Percentiles rank a stretch among this genome's conserved stretches.
Evolutionary conservation across 2,888 invertebrate genomes (phyloP).

Genomic region (Chloroclystis v-ata): DNA sequence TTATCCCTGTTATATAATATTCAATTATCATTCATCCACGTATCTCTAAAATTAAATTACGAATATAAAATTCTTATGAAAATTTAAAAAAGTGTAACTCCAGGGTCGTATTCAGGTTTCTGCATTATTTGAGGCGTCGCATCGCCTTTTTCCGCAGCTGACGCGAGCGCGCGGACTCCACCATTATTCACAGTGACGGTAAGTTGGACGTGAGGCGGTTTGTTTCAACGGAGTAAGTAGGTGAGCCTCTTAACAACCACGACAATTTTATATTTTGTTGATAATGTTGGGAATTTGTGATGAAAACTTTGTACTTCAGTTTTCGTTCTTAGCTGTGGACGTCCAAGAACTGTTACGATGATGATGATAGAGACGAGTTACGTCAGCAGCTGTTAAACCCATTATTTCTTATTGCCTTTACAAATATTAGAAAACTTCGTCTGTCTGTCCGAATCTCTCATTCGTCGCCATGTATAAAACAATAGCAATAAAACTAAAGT

Average conservation of each 20-base stretch:
- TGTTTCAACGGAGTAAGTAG: neutral
- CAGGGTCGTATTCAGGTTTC: conserved; percentile 14
- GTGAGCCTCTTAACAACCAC: no score
- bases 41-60: no score
- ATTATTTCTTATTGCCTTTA: neutral
- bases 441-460: conserved; percentile 15
- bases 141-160: conserved; percentile 3
- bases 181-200: conserved; percentile 2
- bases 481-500: conserved; percentile 31
- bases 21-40: no score
- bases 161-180: neutral
- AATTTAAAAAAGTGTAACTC: neutral
- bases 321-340: no score
- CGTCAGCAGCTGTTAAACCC: neutral
- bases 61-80: no score
- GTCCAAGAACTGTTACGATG: no score
- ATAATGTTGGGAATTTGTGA: no score
- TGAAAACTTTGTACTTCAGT: no score
- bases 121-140: conserved; percentile 26
- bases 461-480: conserved; percentile 27
- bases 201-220: neutral
- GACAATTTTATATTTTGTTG: no score
- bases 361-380: no score
- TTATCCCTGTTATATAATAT: no score
- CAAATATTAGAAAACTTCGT: conserved; percentile 2